phyloP scores from a whole-genome alignment of 2,113 vertebrate genomes.

The Cyanocitta stelleri region DNA sequence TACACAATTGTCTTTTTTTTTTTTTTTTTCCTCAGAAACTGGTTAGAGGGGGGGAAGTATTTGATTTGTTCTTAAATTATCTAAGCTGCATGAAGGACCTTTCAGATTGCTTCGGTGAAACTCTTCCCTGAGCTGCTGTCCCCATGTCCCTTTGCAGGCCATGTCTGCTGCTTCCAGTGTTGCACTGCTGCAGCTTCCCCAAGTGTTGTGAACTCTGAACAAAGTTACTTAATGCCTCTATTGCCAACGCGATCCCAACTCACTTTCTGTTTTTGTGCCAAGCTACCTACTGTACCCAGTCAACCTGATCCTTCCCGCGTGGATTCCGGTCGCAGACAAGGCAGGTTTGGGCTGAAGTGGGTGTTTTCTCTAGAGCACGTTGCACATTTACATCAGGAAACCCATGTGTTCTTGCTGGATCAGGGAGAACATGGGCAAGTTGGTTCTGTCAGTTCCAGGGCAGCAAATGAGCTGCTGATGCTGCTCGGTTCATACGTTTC shows the following conservation, averaged over 20 bases:
- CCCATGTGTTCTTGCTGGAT: background rate
- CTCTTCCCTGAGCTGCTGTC: conserved; percentile 26
- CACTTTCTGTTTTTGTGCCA: conserved; percentile 61
- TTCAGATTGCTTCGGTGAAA: conserved; percentile 24
- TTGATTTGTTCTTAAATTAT: conserved; percentile 23
- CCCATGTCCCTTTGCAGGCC: background rate
- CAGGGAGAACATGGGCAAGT: background rate
- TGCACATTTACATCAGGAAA: conserved; percentile 57
- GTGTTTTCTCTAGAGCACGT: conserved; percentile 42
- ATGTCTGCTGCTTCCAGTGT: background rate
- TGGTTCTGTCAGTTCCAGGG: background rate
- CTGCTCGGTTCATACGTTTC: background rate
- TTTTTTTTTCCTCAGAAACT: background rate
- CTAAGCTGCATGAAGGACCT: conserved; percentile 63
- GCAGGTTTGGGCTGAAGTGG: background rate
- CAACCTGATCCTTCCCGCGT: background rate
- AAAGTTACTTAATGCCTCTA: conserved; percentile 2
- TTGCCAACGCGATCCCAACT: conserved; percentile 44
- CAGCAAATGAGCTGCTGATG: background rate
- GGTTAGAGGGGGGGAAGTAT: background rate
- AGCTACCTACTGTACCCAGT: conserved; percentile 50
- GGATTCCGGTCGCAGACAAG: background rate
- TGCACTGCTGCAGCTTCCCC: conserved; percentile 30
- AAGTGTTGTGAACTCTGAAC: conserved; percentile 24
- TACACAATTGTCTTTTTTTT: background rate